Percentiles rank a stretch among this genome's conserved stretches.
Evolutionary conservation across 2,888 invertebrate species (phyloP).

Genomic region (Polyploca ridens): DNA sequence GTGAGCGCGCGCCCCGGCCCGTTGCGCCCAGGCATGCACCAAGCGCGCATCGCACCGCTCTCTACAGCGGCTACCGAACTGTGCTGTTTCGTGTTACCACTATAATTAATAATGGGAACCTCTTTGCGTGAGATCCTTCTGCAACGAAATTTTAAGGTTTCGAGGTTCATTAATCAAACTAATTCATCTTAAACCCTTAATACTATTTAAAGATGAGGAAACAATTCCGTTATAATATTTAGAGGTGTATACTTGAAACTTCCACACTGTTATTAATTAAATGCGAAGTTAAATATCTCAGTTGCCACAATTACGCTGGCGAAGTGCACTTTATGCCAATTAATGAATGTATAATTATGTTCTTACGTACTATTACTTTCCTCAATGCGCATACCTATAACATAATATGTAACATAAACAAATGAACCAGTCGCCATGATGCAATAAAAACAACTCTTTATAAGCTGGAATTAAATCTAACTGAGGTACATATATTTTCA

Average conservation of each 20-base stretch:
- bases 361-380: neutral
- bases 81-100: constrained; percentile 48
- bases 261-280: neutral
- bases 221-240: neutral
- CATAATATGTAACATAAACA: constrained; percentile 22
- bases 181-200: neutral
- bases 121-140: constrained; percentile 30
- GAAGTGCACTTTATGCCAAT: neutral
- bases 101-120: constrained; percentile 60
- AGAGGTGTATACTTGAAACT: neutral
- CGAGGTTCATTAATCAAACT: neutral
- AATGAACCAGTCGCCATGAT: constrained; percentile 20
- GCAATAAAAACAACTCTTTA: constrained; percentile 31
- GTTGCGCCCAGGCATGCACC: constrained; percentile 38
- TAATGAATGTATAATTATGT: constrained; percentile 1
- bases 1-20: constrained; percentile 51
- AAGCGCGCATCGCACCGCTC: constrained; percentile 35
- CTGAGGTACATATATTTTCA: constrained; percentile 36
- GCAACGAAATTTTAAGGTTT: constrained; percentile 26
- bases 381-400: constrained; percentile 10
- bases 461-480: constrained; percentile 21
- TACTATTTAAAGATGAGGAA: neutral
- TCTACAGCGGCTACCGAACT: constrained; percentile 42
- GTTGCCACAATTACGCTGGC: neutral
- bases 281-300: neutral